Evolutionary conservation across 2,888 invertebrate species (phyloP).

Genomic region (Pachycephus smyrnensis): DNA sequence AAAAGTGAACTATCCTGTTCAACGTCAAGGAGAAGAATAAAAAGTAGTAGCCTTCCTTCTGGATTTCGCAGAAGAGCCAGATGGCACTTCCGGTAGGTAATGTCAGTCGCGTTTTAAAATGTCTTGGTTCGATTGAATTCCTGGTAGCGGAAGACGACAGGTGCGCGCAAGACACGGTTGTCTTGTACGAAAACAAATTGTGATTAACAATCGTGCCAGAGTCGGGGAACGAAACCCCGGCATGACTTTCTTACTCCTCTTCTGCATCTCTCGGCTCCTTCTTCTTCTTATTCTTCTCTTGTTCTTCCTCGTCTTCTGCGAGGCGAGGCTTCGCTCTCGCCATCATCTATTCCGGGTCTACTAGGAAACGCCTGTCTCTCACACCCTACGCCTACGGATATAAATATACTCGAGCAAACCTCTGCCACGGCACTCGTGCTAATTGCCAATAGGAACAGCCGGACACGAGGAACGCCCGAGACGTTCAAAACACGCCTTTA

Average conservation of each 20-base stretch:
- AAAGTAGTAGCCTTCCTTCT: no score
- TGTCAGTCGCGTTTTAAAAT: no score
- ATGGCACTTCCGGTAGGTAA: no score
- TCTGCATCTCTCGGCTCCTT: conserved; percentile 10
- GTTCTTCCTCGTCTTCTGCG: conserved; percentile 19
- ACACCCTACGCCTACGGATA: conserved; percentile 25
- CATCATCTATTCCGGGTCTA: conserved; percentile 57
- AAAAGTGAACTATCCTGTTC: no score
- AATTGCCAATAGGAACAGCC: conserved; percentile 14
- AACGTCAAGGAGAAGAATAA: no score
- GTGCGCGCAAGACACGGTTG: conserved; percentile 28
- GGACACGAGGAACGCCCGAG: conserved; percentile 12
- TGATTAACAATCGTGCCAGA: conserved; percentile 32
- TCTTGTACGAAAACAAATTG: conserved; percentile 40
- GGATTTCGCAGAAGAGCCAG: no score
- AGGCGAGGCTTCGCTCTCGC: no score
- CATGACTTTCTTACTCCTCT: conserved; percentile 17
- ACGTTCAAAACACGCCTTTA: conserved; percentile 3
- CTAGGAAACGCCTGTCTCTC: conserved; percentile 50
- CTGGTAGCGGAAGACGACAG: conserved; percentile 26
- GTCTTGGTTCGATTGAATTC: no score
- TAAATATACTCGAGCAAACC: conserved; percentile 9
- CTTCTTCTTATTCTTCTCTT: conserved; percentile 24
- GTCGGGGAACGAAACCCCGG: conserved; percentile 10
- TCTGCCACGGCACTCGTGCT: conserved; percentile 11